phyloP scores from a whole-genome alignment of 2,797 vertebrate genomes.

The Channa striata region DNA sequence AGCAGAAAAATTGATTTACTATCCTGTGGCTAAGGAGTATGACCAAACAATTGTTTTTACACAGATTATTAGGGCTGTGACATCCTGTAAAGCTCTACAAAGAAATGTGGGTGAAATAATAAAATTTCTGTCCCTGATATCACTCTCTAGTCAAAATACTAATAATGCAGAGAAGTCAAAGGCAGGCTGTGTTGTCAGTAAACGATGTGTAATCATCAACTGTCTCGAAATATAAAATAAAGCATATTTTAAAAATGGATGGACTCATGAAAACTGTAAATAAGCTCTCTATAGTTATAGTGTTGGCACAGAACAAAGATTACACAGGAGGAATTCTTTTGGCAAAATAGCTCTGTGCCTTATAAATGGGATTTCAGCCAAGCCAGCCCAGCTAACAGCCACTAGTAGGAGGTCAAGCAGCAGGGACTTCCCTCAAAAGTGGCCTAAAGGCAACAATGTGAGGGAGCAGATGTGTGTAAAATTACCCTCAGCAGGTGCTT shows the following conservation, averaged over 20 bases:
- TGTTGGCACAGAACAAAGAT: conserved; percentile 51
- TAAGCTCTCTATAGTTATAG: conserved; percentile 29
- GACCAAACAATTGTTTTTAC: no score
- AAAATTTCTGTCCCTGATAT: no score
- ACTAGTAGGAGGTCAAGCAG: conserved; percentile 47
- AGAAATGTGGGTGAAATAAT: no score
- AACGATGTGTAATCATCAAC: no score
- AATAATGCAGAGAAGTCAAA: no score
- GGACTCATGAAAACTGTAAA: conserved; percentile 38
- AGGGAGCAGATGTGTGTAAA: conserved; percentile 40
- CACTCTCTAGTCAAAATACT: no score
- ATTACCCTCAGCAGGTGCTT: conserved; percentile 27
- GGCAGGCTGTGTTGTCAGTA: no score
- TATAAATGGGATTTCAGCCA: conserved; percentile 58
- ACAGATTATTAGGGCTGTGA: no score
- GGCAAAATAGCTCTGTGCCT: conserved; percentile 24
- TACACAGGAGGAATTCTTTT: conserved; percentile 24
- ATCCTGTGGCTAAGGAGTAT: no score
- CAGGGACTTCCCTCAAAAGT: conserved; percentile 42
- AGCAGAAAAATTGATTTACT: no score
- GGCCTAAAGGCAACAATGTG: background rate
- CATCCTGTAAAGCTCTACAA: no score
- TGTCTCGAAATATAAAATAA: background rate
- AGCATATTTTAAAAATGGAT: conserved; percentile 15
- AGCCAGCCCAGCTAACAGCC: conserved; percentile 40